Conservation (phyloP, 2,888 invertebrate species). For the Perizoma affinitatum region DNA sequence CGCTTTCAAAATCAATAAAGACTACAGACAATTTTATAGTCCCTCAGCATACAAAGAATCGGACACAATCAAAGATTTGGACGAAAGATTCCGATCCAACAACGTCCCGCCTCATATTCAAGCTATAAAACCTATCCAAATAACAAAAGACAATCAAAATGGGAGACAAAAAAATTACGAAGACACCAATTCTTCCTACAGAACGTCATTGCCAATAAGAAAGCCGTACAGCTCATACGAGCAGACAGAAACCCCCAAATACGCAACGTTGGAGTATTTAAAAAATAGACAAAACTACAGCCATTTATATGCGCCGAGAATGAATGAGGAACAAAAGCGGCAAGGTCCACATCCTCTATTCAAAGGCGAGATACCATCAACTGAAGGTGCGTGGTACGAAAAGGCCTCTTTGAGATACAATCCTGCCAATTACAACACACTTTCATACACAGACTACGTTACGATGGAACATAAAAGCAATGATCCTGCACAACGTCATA, state of each 20-base stretch:
- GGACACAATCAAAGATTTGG: conserved; percentile 8
- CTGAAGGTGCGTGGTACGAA: conserved; percentile 36
- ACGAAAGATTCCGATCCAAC: conserved; percentile 16
- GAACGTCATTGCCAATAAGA: conserved; percentile 39
- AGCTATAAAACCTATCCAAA: conserved; percentile 18
- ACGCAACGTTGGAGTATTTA: conserved; percentile 41
- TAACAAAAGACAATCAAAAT: conserved; percentile 11
- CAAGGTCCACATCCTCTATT: conserved; percentile 23
- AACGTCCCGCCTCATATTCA: conserved; percentile 6
- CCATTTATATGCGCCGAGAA: conserved; percentile 36
- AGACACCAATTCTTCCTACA: conserved; percentile 34
- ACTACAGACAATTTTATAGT: conserved; percentile 45
- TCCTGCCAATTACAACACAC: conserved; percentile 33
- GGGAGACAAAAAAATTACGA: conserved; percentile 6
- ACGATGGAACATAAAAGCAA: conserved; percentile 24
- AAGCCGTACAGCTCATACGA: conserved; percentile 34
- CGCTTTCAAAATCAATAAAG: conserved; percentile 46
- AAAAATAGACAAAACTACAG: conserved; percentile 44
- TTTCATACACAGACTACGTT: conserved; percentile 30
- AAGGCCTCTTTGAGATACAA: conserved; percentile 35
- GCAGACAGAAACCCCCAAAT: conserved; percentile 38
- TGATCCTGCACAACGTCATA: conserved; percentile 11
- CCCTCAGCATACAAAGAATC: conserved; percentile 34
- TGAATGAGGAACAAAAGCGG: conserved; percentile 9
- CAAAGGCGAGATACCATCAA: conserved; percentile 28